Evolutionary conservation across 2,797 vertebrate species (phyloP), one percentile per base, ranked within the genome.

Genomic region (Catostomus latipinnis): DNA sequence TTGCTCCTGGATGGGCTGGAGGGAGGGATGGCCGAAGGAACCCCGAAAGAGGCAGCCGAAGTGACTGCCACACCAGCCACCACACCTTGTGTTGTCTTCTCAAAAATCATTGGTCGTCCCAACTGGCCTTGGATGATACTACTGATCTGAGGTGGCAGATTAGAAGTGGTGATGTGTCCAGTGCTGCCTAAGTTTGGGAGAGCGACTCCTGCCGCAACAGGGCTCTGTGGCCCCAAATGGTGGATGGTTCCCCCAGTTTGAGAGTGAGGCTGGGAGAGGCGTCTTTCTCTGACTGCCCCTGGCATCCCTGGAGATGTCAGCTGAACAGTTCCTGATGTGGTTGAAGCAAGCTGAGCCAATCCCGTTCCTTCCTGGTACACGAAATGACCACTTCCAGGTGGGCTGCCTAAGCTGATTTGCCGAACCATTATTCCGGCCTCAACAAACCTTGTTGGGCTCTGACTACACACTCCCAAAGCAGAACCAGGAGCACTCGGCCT

Each of bases 51-150:
- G 0, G 95, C 86, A 0, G 94, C 86, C 0, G 93, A 63, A 0
- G 94, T 83, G 1, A 95, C 91, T 73, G 94, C 94, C 1, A 96
- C 94, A 14, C 95, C 95, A 0, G 95, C 88, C 61, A 97, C 95
- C 71, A 96, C 86, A 46, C 95, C 92, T 45, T 95, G 92, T 6
- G 92, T 50, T 2, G 93, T 92, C 90, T 97, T 95, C 69, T 98
- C 96, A 76, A 96, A 97, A 50, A 95, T 94, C 84, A 97, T 88
- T 2, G 97, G 96, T 6, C 97, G 96, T 70, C 96, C 95, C 62
- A 99, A 90, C 53, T 98, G 96, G 62, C 96, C 97, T 90, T 99
- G 96, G 87, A 99, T 97, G 87, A 98, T 98, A 89, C 97, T 99
- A 93, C 98, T 98, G 88, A 99, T 99, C 50, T 98, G 98, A 43